Evolutionary conservation across 2,888 invertebrate species (phyloP).

Genomic region (Mythimna loreyi): DNA sequence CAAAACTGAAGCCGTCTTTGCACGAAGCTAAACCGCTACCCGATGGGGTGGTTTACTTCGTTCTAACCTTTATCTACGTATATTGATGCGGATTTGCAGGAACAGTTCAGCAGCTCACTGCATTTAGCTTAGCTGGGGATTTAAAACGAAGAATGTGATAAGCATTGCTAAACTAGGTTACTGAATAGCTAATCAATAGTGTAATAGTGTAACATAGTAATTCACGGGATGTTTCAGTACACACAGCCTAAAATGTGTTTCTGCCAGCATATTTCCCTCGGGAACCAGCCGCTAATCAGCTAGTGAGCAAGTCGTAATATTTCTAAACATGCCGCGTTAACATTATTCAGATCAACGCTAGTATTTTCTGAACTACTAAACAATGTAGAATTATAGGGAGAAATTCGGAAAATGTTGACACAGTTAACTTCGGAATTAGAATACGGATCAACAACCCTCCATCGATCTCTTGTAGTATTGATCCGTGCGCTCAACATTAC

Average conservation of each 20-base stretch:
- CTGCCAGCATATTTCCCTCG: slow-evolving; percentile 58
- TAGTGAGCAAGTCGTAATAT: slow-evolving; percentile 53
- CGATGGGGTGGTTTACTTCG: slow-evolving; percentile 10
- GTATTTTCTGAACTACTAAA: slow-evolving; percentile 49
- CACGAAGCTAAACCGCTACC: slow-evolving; percentile 20
- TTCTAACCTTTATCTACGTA: slow-evolving; percentile 22
- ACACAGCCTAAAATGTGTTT: slow-evolving; percentile 33
- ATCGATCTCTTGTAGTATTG: slow-evolving; percentile 45
- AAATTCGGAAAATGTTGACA: slow-evolving; percentile 43
- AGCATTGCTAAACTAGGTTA: slow-evolving; percentile 2
- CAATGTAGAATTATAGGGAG: slow-evolving; percentile 16
- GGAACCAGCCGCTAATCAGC: slow-evolving; percentile 56
- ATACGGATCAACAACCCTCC: slow-evolving; percentile 52
- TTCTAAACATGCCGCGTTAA: slow-evolving; percentile 49
- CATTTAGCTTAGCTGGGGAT: not conserved
- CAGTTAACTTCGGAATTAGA: slow-evolving; percentile 42
- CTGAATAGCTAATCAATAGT: slow-evolving; percentile 20
- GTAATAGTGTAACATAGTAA: slow-evolving; percentile 24
- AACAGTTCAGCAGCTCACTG: not conserved
- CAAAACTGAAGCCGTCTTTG: slow-evolving; percentile 44
- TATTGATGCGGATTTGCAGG: slow-evolving; percentile 8
- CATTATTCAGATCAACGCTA: slow-evolving; percentile 49
- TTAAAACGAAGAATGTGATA: not conserved
- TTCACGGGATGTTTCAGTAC: slow-evolving; percentile 45
- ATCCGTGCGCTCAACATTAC: slow-evolving; percentile 43